Evolutionary conservation across 2,113 vertebrate species (phyloP), one percentile per base, ranked within the genome.

Genomic region (Dromas ardeola): DNA sequence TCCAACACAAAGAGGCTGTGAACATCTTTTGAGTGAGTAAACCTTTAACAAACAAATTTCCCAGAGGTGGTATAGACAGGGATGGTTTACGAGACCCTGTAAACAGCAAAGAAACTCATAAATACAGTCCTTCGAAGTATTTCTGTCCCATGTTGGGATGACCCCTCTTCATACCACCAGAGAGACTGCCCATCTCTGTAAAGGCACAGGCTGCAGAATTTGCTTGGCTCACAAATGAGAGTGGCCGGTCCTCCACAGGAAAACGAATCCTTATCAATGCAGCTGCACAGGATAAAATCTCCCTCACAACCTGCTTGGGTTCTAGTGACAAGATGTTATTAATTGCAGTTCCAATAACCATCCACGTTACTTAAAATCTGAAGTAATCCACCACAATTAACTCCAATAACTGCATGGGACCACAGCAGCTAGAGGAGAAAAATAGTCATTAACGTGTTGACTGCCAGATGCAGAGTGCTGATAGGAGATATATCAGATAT

Each of bases 381-480:
- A 90, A 95, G 49, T 83, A 86, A 93, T 90, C 36, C 77, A 74
- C 72, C 6, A 78, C 95, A 97, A 95, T 96, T 78, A 73, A 86
- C 22, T 76, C 61, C 80, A 89, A 73, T 90, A 93, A 83, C 47
- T 78, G 55, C 82, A 93, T 42, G 32, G 81, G 70, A 90, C 87
- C 61, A 20, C 47, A 88, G 88, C 59, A 93, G 73, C 65, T 73
- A 82, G 59, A 92, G 90, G 72, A 93, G 96, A 93, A 96, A 88
- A 96, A 71, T 14, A 78, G 76, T 66, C 74, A 90, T 95, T 94
- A 95, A 86, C 72, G 92, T 96, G 80, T 95, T 86, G 72, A 81
- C 72, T 95, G 76, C 69, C 88, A 93, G 94, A 97, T 96, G 72
- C 63, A 95, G 82, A 93, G 77, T 63, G 82, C 72, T 91, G 97